Evolutionary conservation across 2,888 invertebrate species (phyloP).

Genomic region (Oeneis ivallda): DNA sequence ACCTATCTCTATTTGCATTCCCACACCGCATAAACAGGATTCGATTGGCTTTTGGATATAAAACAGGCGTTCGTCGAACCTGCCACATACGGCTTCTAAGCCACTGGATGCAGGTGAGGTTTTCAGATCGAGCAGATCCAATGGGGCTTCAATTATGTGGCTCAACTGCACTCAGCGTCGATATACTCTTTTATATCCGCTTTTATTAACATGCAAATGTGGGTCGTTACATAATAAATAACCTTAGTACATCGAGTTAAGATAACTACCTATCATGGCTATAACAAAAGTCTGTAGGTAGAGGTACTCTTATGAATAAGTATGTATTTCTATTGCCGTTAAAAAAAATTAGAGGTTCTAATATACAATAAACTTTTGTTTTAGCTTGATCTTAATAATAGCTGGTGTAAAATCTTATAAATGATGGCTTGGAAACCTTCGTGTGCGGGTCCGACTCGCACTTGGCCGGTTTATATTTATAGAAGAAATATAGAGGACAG

Average conservation of each 20-base stretch:
- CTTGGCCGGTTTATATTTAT: too few relatives aligned
- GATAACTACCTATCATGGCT: too few relatives aligned
- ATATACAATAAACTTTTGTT: too few relatives aligned
- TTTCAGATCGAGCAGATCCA: constrained; percentile 37
- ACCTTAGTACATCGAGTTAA: too few relatives aligned
- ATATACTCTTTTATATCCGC: constrained; percentile 26
- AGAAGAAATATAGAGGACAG: not conserved
- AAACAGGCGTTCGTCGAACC: constrained; percentile 29
- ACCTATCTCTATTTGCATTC: not conserved
- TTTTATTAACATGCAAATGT: constrained; percentile 14
- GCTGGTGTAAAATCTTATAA: too few relatives aligned
- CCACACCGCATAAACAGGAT: not conserved
- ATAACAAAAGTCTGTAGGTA: too few relatives aligned
- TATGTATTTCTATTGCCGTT: not conserved
- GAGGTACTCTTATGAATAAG: too few relatives aligned
- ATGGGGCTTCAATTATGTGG: constrained; percentile 36
- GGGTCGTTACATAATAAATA: too few relatives aligned
- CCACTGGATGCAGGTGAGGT: constrained; percentile 30
- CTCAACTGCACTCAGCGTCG: constrained; percentile 28
- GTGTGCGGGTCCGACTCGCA: too few relatives aligned
- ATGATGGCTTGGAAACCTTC: too few relatives aligned
- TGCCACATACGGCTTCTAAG: constrained; percentile 37
- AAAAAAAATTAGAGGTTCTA: too few relatives aligned
- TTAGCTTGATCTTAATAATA: too few relatives aligned
- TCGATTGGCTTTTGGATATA: constrained; percentile 20